These are phyloP conservation scores for Pluvialis apricaria DNA, from an alignment of 2,113 vertebrate genomes.

Conservation along the genomic window DNA sequence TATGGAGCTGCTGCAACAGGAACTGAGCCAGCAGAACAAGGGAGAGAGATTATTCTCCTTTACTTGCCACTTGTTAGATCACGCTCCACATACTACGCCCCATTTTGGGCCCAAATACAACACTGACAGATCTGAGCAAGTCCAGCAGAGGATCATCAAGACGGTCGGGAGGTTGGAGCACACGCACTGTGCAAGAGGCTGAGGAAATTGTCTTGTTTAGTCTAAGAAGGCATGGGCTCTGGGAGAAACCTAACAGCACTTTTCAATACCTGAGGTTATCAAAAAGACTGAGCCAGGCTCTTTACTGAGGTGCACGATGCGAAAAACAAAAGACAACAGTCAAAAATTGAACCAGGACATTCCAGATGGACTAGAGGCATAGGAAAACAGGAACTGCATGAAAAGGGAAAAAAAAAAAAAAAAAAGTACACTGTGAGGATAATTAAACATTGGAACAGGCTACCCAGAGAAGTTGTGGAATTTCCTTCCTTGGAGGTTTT, in stretches of 20 bases:
- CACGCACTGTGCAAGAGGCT: not conserved
- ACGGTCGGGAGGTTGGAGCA: not conserved
- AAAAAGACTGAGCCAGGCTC: not conserved
- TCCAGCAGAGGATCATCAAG: not conserved
- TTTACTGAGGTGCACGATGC: not conserved
- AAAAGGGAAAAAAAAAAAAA: not conserved
- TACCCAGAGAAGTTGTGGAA: not conserved
- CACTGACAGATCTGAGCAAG: not conserved
- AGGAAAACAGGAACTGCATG: not conserved
- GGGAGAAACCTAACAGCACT: not conserved
- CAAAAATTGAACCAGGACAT: not conserved
- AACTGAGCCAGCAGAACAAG: not conserved
- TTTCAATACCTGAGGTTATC: not conserved
- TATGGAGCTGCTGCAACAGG: not conserved
- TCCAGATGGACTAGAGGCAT: not conserved
- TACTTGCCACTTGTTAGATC: not conserved
- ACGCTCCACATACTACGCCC: not conserved
- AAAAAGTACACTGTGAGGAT: not conserved
- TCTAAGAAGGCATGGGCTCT: too few relatives aligned
- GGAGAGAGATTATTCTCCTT: not conserved
- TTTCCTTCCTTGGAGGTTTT: not conserved
- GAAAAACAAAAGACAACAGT: not conserved
- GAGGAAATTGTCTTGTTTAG: not conserved
- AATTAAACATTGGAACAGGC: not conserved
- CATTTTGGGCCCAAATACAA: not conserved